phyloP scores from a whole-genome alignment of 2,113 vertebrate genomes.

The Phalacrocorax pelagicus region DNA sequence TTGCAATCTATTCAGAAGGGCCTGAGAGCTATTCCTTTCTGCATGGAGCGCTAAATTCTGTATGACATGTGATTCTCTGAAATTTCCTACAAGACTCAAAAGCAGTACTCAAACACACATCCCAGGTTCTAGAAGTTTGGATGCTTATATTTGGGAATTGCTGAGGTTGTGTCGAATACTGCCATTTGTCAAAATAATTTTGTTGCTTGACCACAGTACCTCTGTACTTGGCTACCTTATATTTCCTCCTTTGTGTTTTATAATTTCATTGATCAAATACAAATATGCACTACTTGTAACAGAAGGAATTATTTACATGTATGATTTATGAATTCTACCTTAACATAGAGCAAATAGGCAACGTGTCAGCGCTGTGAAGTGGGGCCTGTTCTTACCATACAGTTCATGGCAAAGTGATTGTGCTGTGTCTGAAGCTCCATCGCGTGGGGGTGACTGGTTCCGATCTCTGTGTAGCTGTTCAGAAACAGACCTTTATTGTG shows the following conservation, averaged over 20 bases:
- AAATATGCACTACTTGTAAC: not conserved
- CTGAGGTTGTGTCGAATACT: not conserved
- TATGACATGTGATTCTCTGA: not conserved
- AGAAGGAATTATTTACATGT: not conserved
- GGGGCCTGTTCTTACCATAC: constrained; percentile 88
- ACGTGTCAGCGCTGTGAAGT: not conserved
- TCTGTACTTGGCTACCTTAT: not conserved
- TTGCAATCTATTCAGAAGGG: not conserved
- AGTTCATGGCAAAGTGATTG: constrained; percentile 99
- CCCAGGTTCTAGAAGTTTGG: not conserved
- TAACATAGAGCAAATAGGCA: not conserved
- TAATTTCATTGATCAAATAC: not conserved
- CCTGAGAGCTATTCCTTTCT: not conserved
- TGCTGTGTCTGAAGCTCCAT: constrained; percentile 98
- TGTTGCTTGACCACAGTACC: not conserved
- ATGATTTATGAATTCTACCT: not conserved
- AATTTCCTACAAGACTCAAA: not conserved
- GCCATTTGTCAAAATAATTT: not conserved
- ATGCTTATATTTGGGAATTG: not conserved
- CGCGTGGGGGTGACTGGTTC: constrained; percentile 91
- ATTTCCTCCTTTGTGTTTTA: not conserved
- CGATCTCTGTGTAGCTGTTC: constrained; percentile 96
- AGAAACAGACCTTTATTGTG: constrained; percentile 98
- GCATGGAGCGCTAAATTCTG: fast-evolving
- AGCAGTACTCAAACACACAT: not conserved